Evolutionary conservation across 2,888 invertebrate genomes (phyloP).

Genomic region (Tenodera sinensis): DNA sequence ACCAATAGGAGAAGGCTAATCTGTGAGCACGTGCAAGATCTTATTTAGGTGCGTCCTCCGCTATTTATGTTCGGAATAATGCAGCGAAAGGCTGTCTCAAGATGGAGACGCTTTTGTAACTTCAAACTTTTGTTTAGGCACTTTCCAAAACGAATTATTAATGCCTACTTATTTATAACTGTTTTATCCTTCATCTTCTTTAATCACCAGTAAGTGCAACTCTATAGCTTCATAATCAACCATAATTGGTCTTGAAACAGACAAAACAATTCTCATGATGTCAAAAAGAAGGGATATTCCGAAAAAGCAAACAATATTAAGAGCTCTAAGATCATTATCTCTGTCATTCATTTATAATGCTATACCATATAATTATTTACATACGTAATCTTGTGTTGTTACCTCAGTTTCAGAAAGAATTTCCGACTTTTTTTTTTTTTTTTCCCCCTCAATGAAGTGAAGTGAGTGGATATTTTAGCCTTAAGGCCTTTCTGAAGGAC

Average conservation of each 20-base stretch:
- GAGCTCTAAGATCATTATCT: not conserved
- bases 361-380: not conserved
- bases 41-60: no score
- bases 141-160: not conserved
- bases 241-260: not conserved
- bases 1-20: no score
- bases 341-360: not conserved
- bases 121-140: not conserved
- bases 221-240: not conserved
- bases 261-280: not conserved
- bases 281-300: not conserved
- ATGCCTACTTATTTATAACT: not conserved
- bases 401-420: no score
- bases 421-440: no score
- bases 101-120: no score
- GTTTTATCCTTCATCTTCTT: not conserved
- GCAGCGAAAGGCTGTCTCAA: no score
- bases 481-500: no score
- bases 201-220: not conserved
- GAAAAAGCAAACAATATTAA: not conserved
- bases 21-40: no score
- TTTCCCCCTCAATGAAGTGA: no score
- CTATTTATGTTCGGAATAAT: no score
- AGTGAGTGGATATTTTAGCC: no score
- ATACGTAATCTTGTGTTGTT: no score